Evolutionary conservation across 2,888 invertebrate genomes (phyloP), one percentile per base, ranked within the genome.

Genomic region (Eledona agricola): DNA sequence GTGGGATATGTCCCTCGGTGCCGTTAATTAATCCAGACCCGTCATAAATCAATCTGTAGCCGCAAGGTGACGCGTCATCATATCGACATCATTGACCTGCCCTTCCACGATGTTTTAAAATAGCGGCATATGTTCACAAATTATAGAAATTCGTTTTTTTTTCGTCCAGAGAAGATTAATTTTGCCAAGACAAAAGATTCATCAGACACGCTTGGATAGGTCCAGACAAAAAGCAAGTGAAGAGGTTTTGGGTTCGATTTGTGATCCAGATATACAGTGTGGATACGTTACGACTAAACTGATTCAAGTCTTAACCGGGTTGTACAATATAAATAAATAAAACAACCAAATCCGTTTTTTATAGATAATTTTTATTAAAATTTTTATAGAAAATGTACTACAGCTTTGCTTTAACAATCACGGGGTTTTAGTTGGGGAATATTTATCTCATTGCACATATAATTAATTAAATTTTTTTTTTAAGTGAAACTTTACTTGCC

Each of bases 31-130:
- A 73, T 73, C 73, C 69, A 62, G 55, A 60, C 66, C 65, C 66
- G 70, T 70, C 74, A 74, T 75, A 74, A 75, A 75, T 75, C 75
- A 75, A 74, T 73, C 72, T 73, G 73, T 72, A 72, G 71, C 73
- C 73, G 72, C 75, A 75, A 75, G 75, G 74, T 75, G 75, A 74
- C 74, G 74, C 73, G 73, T 72, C 74, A 75, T 75, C 74, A 75
- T 75, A 75, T 75, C 71, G 75, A 74, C 74, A 74, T 75, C 74
- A 75, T 75, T 75, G 75, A 75, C 73, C 72, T 70, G 71, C 67
- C 70, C 69, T 65, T 67, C 66, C 65, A 59, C 60, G 64, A 63
- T 66, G 63, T 67, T 68, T 69, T 68, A 57, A 59, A 64, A 58
- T 60, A 55, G 58, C 47, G 61, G 64, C 65, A 67, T 59, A 60